phyloP scores from a whole-genome alignment of 2,113 vertebrate genomes.

The Gallinago paraguaiae region DNA sequence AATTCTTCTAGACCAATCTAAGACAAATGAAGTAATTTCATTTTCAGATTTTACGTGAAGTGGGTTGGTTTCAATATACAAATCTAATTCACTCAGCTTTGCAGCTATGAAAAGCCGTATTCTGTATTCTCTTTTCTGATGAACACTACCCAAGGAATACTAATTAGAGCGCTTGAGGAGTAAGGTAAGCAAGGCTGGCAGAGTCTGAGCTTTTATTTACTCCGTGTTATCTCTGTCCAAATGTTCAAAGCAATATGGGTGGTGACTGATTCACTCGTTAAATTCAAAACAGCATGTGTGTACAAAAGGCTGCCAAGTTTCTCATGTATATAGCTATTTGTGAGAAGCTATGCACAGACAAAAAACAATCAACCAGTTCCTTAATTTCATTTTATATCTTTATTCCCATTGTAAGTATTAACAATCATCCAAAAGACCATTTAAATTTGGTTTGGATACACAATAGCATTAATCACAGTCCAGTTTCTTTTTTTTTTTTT shows the following conservation, averaged over 20 bases:
- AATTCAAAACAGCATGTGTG: slow-evolving; percentile 51
- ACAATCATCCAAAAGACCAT: slow-evolving; percentile 13
- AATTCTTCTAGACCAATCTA: background rate
- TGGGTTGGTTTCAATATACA: background rate
- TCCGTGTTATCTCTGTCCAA: slow-evolving; percentile 53
- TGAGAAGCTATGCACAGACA: slow-evolving; percentile 22
- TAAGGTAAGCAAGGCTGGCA: slow-evolving; percentile 50
- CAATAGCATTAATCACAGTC: slow-evolving; percentile 37
- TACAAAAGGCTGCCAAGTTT: slow-evolving; percentile 45
- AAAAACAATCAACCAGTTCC: slow-evolving; percentile 28
- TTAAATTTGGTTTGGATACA: slow-evolving; percentile 49
- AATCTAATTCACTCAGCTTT: background rate
- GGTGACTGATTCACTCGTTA: slow-evolving; percentile 45
- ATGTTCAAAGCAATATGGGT: slow-evolving; percentile 58
- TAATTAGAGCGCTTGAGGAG: slow-evolving; percentile 6
- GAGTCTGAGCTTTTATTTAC: slow-evolving; percentile 39
- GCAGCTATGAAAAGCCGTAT: background rate
- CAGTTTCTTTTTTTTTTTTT: background rate
- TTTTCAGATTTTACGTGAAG: background rate
- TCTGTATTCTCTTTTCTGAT: background rate
- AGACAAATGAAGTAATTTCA: background rate
- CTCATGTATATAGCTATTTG: slow-evolving; percentile 38
- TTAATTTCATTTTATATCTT: slow-evolving; percentile 57
- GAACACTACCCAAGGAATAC: background rate
- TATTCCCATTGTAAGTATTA: slow-evolving; percentile 49